Base-by-base conservation (phyloP, 2,888 invertebrate genomes). In the Drosophila anomalata region DNA sequence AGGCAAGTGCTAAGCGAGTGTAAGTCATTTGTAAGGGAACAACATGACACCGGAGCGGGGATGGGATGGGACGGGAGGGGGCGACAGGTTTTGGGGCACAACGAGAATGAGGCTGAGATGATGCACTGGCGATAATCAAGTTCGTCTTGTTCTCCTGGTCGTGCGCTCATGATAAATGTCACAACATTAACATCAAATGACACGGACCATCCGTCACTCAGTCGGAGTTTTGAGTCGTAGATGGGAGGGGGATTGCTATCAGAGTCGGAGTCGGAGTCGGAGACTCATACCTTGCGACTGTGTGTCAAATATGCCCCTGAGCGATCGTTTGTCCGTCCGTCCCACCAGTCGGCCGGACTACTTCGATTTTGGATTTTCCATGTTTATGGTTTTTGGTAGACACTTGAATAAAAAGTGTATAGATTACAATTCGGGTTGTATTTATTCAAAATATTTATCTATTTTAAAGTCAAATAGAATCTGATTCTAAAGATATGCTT, bases 111-210 rank as follows among this genome's bases (percentile, higher is more conserved):
- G 84, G 73, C 85, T 75, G 44, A 87, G 82, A 85, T 87, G 83
- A 87, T 87, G 88, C 84, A 87, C 83, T 83, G 83, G 77, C 76
- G 86, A 88, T 86, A 86, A 86, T 86, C 88, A 86, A 80, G 88
- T 80, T 79, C 77, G 85, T 81, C 82, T 87, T 87, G 85, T 84
- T 84, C 77, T 87, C 87, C 71, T 81, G 75, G 87, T 79, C 87
- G 79, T 79, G 79, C 82, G 87, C 88, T 86, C 84, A 88, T 91
- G 91, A 91, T 91, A 85, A 91, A 91, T 91, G 91, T 91, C 91
- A 90, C 89, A 90, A 90, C 90, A 91, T 91, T 90, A 91, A 91
- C 90, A 89, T 90, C 88, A 79, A 89, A 91, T 91, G 91, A 90
- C 91, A 91, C 78, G 90, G 83, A 89, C 88, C 90, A 91, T 91